These are phyloP conservation scores for western clawed frog (Xenopus tropicalis) DNA, from an alignment of 2,113 vertebrate species.

Conservation along the genomic window UCB_Xtro_10.0 CM004446.2:151589001-151589500, in stretches of 20 bases:
- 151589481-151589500: conserved; percentile 15
- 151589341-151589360: conserved; percentile 70
- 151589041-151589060: too few relatives aligned
- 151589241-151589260: conserved; percentile 41
- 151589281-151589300: conserved; percentile 65
- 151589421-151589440: conserved; percentile 65
- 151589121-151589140: conserved; percentile 81
- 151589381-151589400: conserved; percentile 51
- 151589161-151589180: conserved; percentile 78
- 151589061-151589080: conserved; percentile 41
- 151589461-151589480: background rate
- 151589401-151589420: conserved; percentile 70
- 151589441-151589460: conserved; percentile 60
- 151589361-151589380: conserved; percentile 22
- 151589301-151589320: conserved; percentile 55
- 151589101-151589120: conserved; percentile 63
- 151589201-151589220: conserved; percentile 52
- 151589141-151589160: conserved; percentile 66
- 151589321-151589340: conserved; percentile 58
- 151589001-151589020: too few relatives aligned
- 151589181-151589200: conserved; percentile 52
- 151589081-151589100: conserved; percentile 65
- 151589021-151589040: too few relatives aligned
- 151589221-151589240: conserved; percentile 53
- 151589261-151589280: conserved; percentile 63